Conservation (phyloP, 2,797 vertebrate species). For the Limnodromus scolopaceus region DNA sequence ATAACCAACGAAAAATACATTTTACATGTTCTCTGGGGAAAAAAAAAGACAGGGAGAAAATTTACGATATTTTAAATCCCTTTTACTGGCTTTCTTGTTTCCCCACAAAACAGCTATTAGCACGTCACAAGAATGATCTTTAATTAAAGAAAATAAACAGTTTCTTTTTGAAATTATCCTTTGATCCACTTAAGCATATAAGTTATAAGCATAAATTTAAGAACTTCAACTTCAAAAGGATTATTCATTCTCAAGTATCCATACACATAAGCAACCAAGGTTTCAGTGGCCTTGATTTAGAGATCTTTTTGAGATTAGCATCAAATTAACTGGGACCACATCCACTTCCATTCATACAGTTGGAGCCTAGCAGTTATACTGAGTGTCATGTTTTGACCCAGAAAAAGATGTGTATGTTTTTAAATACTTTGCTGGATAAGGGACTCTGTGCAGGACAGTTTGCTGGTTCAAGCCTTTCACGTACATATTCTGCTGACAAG, state of each 20-base stretch:
- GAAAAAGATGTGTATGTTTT: background rate
- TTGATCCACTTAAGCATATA: background rate
- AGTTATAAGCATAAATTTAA: background rate
- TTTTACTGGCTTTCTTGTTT: background rate
- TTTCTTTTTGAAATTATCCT: background rate
- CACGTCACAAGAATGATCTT: background rate
- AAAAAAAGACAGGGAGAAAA: background rate
- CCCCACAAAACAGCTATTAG: background rate
- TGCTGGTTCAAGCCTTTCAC: background rate
- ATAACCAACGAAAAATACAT: background rate
- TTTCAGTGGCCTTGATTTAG: background rate
- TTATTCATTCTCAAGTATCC: background rate
- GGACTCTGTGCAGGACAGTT: background rate
- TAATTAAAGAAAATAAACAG: conserved; percentile 15
- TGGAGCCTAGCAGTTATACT: background rate
- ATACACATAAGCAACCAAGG: background rate
- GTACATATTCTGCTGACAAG: background rate
- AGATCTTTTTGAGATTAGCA: background rate
- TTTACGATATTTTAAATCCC: background rate
- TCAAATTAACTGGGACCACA: background rate
- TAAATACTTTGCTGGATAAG: background rate
- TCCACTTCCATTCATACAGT: background rate
- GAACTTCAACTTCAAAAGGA: background rate
- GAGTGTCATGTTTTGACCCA: background rate
- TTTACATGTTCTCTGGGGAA: background rate